Evolutionary conservation across 2,113 vertebrate genomes (phyloP).

Genomic region (Gavialis gangeticus): DNA sequence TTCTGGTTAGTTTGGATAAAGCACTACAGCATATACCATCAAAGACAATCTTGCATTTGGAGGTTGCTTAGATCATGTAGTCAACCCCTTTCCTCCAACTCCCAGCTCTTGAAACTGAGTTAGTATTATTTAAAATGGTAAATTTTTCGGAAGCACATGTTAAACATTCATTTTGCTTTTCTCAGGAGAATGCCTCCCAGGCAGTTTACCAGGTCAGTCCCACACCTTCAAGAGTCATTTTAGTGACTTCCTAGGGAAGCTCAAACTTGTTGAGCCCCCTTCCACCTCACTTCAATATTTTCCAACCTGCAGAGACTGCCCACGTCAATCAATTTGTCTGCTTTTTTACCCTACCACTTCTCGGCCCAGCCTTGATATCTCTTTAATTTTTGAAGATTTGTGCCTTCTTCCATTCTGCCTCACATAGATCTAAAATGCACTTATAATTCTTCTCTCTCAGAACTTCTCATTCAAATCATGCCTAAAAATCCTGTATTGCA

Average conservation of each 20-base stretch:
- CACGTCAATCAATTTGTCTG: background rate
- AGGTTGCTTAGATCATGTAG: background rate
- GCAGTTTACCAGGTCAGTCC: background rate
- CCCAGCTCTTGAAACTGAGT: background rate
- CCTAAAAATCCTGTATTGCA: background rate
- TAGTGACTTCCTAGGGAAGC: background rate
- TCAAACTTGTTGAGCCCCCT: background rate
- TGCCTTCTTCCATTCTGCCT: background rate
- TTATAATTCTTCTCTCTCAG: background rate
- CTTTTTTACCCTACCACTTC: background rate
- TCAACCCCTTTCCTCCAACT: background rate
- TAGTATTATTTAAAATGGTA: background rate
- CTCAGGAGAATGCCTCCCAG: background rate
- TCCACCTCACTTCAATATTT: background rate
- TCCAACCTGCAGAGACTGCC: background rate
- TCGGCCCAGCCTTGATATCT: background rate
- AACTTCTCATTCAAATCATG: background rate
- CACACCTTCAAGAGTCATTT: background rate
- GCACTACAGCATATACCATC: rapidly evolving
- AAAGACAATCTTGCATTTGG: background rate
- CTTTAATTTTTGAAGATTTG: background rate
- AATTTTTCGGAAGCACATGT: constrained; percentile 3
- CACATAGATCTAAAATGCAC: background rate
- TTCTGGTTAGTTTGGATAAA: background rate
- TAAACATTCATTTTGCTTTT: background rate